A percentile compares a stretch with the other conserved stretches of the same genome.
phyloP scores from a whole-genome alignment of 2,888 invertebrate species.

The Callimorpha dominula region DNA sequence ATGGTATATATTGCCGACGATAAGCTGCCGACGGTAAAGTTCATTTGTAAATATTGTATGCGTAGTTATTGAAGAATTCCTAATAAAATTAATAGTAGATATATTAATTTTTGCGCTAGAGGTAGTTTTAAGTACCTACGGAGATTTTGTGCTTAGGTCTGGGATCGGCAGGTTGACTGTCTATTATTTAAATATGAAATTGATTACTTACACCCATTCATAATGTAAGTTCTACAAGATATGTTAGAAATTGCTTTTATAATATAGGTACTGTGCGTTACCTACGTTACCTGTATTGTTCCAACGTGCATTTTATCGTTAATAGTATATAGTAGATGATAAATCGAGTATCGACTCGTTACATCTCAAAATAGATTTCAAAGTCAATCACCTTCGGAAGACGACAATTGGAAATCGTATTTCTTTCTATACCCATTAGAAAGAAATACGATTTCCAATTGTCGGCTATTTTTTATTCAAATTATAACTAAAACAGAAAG shows the following conservation, averaged over 20 bases:
- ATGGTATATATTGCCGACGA: not conserved
- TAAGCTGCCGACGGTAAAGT: constrained; percentile 16
- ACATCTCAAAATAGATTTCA: constrained; percentile 31
- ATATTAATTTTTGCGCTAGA: not conserved
- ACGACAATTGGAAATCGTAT: not conserved
- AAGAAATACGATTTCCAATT: no score
- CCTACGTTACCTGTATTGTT: not conserved
- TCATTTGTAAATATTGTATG: not conserved
- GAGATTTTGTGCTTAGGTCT: not conserved
- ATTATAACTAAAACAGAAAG: not conserved
- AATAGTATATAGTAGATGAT: constrained; percentile 17
- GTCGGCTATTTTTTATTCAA: not conserved
- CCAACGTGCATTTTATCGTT: not conserved
- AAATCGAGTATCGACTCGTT: constrained; percentile 27
- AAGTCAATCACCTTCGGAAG: constrained; percentile 33
- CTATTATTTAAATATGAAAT: not conserved
- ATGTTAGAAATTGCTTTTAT: not conserved
- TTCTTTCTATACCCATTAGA: no score
- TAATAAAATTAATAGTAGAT: not conserved
- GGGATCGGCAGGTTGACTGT: not conserved
- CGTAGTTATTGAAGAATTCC: not conserved
- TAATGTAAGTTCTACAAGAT: not conserved
- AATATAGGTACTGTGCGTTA: not conserved
- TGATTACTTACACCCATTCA: not conserved
- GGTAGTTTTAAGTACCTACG: not conserved